A percentile compares a stretch with the other conserved stretches of the same genome.
These are phyloP conservation scores for Thaleichthys pacificus DNA, from an alignment of 2,797 vertebrate genomes.

Conservation along the genomic window DNA sequence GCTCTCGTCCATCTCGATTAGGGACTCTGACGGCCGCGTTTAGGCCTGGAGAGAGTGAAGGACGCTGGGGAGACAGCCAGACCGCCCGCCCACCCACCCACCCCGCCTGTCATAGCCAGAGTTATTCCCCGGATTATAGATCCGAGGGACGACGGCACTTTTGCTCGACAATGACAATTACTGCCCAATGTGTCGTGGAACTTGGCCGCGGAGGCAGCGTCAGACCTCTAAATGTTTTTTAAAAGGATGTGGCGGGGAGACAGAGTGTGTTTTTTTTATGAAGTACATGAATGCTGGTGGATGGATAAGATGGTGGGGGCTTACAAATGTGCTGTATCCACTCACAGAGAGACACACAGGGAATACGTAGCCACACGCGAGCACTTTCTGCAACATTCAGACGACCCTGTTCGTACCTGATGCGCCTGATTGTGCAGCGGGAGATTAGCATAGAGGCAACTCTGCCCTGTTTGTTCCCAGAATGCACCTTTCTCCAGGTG, in stretches of 20 bases:
- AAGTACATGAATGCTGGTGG: slow-evolving; percentile 13
- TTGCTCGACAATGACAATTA: slow-evolving; percentile 57
- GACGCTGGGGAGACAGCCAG: slow-evolving; percentile 75
- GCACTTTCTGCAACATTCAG: background rate
- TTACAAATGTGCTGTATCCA: slow-evolving; percentile 26
- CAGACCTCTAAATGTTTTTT: slow-evolving; percentile 38
- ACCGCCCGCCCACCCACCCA: background rate
- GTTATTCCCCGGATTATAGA: slow-evolving; percentile 75
- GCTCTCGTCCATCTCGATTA: slow-evolving; percentile 81
- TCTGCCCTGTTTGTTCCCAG: slow-evolving; percentile 1
- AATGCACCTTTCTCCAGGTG: background rate
- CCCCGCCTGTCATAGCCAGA: slow-evolving; percentile 73
- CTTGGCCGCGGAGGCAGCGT: slow-evolving; percentile 37
- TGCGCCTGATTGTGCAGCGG: background rate
- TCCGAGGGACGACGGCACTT: slow-evolving; percentile 59
- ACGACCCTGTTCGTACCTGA: background rate
- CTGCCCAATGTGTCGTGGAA: slow-evolving; percentile 34
- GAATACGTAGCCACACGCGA: background rate
- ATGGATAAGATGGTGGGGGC: background rate
- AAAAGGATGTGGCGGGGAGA: slow-evolving; percentile 35
- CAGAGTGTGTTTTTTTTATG: background rate
- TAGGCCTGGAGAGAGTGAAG: slow-evolving; percentile 73
- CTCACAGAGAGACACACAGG: background rate
- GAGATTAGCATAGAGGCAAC: no score
- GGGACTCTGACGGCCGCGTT: slow-evolving; percentile 66